phyloP scores from a whole-genome alignment of 2,113 vertebrate genomes.

The Leucoraja erinaceus region DNA sequence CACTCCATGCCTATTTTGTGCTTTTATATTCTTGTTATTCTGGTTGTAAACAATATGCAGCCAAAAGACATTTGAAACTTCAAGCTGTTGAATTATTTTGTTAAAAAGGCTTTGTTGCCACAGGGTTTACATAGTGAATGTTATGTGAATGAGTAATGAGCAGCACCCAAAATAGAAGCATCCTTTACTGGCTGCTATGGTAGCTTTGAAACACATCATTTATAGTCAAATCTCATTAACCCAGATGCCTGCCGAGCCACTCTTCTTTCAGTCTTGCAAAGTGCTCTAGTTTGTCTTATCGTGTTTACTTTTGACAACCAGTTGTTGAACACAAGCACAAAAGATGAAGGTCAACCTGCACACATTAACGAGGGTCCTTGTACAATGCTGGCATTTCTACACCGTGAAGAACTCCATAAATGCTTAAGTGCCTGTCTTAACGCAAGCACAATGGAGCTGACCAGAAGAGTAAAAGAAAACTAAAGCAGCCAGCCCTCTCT shows the following conservation, averaged over 20 bases:
- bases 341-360: neutral
- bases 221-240: constrained; percentile 8
- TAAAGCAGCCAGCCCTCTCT: neutral
- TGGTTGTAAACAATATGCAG: neutral
- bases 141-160: neutral
- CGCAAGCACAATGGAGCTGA: neutral
- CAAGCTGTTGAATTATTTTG: neutral
- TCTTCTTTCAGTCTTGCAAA: neutral
- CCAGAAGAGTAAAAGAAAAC: neutral
- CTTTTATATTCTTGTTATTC: neutral
- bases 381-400: neutral
- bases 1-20: neutral
- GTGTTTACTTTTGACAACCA: neutral
- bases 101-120: neutral
- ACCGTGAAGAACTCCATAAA: neutral
- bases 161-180: neutral
- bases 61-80: neutral
- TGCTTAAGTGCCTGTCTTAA: neutral
- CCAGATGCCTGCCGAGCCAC: neutral
- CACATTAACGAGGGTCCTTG: neutral
- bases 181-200: neutral
- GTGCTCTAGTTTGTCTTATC: neutral
- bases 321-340: neutral
- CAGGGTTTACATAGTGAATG: neutral
- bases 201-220: neutral